These are phyloP conservation scores for Cheirogaleus medius DNA, from an alignment of 2,113 vertebrate genomes.

Conservation along the genomic window DNA sequence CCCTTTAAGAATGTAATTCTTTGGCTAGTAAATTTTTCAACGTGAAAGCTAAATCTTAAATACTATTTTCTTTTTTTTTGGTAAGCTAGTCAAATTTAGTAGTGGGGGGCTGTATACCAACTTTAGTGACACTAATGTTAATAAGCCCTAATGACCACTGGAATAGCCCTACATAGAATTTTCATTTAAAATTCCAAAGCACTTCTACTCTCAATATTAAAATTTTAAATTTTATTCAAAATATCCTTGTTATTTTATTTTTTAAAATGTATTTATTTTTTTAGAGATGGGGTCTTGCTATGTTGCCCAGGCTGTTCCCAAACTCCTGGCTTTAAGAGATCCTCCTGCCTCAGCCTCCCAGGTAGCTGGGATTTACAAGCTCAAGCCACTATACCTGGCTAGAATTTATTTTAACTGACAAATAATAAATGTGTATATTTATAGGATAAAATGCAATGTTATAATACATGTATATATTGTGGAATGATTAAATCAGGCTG, in stretches of 20 bases:
- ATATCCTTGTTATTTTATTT: neutral
- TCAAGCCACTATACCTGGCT: no score
- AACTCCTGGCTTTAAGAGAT: no score
- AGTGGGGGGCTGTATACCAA: no score
- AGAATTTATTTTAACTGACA: neutral
- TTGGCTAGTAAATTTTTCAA: conserved; percentile 27
- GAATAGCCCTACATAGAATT: neutral
- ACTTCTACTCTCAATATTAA: conserved; percentile 10
- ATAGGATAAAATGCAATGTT: neutral
- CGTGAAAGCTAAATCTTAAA: conserved; percentile 13
- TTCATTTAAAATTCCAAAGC: conserved; percentile 32
- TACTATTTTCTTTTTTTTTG: neutral
- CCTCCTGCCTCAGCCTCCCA: no score
- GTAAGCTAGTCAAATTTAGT: no score
- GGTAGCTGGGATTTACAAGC: no score
- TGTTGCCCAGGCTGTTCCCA: no score
- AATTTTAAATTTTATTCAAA: conserved; percentile 40
- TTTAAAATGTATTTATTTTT: neutral
- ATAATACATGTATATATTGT: neutral
- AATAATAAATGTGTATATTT: neutral
- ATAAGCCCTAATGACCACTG: no score
- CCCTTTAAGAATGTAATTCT: conserved; percentile 28
- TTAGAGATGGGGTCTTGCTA: neutral
- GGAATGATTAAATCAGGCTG: neutral
- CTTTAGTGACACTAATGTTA: no score